Base-by-base conservation (phyloP, 1,140 invertebrate species). In the Trachelipus rathkii region DNA sequence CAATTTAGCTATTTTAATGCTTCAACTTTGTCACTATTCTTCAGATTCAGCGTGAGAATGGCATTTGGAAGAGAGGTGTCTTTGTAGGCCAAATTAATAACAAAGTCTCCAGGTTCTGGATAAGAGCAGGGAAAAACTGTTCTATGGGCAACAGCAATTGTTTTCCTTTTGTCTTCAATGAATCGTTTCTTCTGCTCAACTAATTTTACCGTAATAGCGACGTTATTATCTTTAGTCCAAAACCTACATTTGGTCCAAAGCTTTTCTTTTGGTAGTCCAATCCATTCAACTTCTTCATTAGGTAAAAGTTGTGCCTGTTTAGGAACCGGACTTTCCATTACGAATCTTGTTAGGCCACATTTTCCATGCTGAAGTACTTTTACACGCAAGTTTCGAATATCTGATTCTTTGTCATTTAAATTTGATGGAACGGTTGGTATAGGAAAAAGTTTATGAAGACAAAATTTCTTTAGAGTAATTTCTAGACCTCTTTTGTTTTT, bases 381-480 rank as follows among this genome's bases (percentile, higher is more conserved):
- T 19, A 60, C 50, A 15, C 19, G 11, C 19, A 60, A 60, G 19
- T 60, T 60, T 60, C 19, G 11, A 60, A 60, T 60, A 19, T 60
- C 50, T 13, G 50, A 60, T 19, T 19, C 50, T 60, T 60, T 60
- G 1, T 60, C 2, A 13, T 3, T 0, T 19, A 15, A 19, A 15
- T 15, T 19, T 15, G 50, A 2, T 60, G 11, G 11, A 60, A 19
- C 50, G 2, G 50, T 15, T 15, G 50, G 50, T 15, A 60, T 19
- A 15, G 50, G 50, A 60, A 15, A 60, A 60, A 60, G 11, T 60
- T 60, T 60, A 60, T 60, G 50, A 13, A 60, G 50, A 60, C 50
- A 60, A 60, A 60, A 60, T 60, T 19, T 60, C 8, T 60, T 60
- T 2, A 60, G 19, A 13, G 50, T 15, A 60, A 60, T 60, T 8